Percentiles rank a stretch among this genome's conserved stretches.
Evolutionary conservation across 2,888 invertebrate genomes (phyloP).

Genomic region (Trachelus tabidus): DNA sequence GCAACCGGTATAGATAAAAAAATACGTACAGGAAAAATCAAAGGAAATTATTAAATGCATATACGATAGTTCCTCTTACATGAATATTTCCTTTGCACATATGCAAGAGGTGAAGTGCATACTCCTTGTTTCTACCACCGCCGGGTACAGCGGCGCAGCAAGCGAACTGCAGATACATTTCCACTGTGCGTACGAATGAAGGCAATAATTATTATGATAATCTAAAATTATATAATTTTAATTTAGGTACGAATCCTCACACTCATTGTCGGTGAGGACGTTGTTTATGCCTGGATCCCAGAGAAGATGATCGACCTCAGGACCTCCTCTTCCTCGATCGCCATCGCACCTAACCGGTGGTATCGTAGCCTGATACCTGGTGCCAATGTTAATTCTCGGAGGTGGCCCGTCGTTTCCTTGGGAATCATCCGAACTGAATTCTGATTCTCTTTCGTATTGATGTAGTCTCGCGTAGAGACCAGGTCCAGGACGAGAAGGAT

Average conservation of each 20-base stretch:
- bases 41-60: conserved; percentile 9
- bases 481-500: conserved; percentile 89
- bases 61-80: conserved; percentile 66
- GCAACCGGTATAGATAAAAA: not conserved
- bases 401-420: conserved; percentile 67
- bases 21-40: conserved; percentile 1
- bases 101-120: conserved; percentile 89
- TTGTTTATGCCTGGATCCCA: conserved; percentile 88
- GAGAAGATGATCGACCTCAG: conserved; percentile 76
- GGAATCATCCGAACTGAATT: conserved; percentile 61
- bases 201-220: conserved; percentile 12
- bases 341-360: conserved; percentile 68
- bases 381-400: conserved; percentile 89
- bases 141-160: conserved; percentile 95
- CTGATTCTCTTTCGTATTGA: conserved; percentile 60
- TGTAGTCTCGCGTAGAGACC: conserved; percentile 77
- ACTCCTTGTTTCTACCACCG: conserved; percentile 93
- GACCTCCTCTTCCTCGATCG: conserved; percentile 68
- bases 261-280: conserved; percentile 78
- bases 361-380: conserved; percentile 86
- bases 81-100: conserved; percentile 89
- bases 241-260: conserved; percentile 65
- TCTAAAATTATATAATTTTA: conserved; percentile 8
- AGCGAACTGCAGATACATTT: conserved; percentile 94
- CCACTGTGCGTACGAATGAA: conserved; percentile 72